A percentile compares a stretch with the other conserved stretches of the same genome.
These are phyloP conservation scores for Drosophila maculinotata DNA, from an alignment of 2,888 invertebrate genomes.

Conservation along the genomic window DNA sequence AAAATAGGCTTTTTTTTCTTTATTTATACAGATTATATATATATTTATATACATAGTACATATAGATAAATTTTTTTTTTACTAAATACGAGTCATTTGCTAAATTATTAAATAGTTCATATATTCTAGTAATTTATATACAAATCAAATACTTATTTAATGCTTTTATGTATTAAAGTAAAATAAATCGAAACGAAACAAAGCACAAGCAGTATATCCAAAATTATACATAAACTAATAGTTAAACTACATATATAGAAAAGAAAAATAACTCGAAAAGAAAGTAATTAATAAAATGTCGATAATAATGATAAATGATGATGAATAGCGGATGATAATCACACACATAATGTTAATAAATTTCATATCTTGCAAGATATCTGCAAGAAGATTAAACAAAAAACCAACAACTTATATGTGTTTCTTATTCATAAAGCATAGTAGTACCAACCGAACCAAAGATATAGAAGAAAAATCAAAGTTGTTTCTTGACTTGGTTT, in stretches of 20 bases:
- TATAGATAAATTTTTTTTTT: conserved; percentile 31
- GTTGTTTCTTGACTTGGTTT: neutral
- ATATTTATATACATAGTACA: conserved; percentile 17
- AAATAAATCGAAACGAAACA: conserved; percentile 24
- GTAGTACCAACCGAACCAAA: neutral
- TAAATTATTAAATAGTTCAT: conserved; percentile 40
- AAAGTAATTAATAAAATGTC: conserved; percentile 23
- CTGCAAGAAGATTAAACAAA: conserved; percentile 79
- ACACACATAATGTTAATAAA: conserved; percentile 49
- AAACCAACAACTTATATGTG: conserved; percentile 71
- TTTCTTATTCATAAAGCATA: conserved; percentile 69
- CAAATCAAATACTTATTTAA: conserved; percentile 31
- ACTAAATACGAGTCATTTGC: conserved; percentile 27
- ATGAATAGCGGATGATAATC: conserved; percentile 30
- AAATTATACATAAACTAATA: conserved; percentile 35
- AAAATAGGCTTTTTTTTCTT: conserved; percentile 48
- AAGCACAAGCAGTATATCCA: conserved; percentile 34
- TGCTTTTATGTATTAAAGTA: conserved; percentile 38
- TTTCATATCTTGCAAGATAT: conserved; percentile 75
- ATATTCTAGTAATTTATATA: conserved; percentile 41
- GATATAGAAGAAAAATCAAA: neutral
- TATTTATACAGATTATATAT: conserved; percentile 34
- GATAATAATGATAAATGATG: conserved; percentile 20
- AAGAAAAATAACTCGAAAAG: conserved; percentile 7
- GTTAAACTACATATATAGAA: conserved; percentile 34